These are phyloP conservation scores for Hybognathus amarus DNA, from an alignment of 2,797 vertebrate genomes.

Conservation along the genomic window DNA sequence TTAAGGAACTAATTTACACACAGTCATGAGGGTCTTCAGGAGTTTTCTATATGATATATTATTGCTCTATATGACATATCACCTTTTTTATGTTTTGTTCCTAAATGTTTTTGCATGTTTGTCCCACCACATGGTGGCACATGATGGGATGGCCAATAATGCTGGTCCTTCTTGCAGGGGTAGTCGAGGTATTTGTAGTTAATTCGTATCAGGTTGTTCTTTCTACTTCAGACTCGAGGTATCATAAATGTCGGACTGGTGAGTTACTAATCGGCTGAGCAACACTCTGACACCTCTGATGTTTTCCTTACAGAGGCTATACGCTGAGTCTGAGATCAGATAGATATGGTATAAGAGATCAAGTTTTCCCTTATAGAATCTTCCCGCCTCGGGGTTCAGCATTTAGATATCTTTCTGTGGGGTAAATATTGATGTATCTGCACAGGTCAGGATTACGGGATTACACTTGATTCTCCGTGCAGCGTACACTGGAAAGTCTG, in stretches of 20 bases:
- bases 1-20: neutral
- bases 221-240: constrained; percentile 16
- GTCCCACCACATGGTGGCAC: neutral
- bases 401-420: constrained; percentile 11
- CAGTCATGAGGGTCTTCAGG: neutral
- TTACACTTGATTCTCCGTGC: neutral
- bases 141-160: neutral
- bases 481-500: neutral
- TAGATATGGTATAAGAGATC: constrained; percentile 8
- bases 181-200: neutral
- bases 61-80: neutral
- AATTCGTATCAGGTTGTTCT: constrained; percentile 25
- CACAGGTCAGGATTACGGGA: constrained; percentile 35
- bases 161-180: neutral
- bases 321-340: constrained; percentile 18
- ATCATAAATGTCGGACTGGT: constrained; percentile 30
- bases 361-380: neutral
- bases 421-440: constrained; percentile 26
- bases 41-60: neutral
- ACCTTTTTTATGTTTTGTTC: neutral
- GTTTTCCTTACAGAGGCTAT: neutral
- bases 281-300: neutral
- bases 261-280: constrained; percentile 34
- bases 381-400: neutral
- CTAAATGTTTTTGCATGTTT: neutral